These are phyloP conservation scores for Anas georgica DNA, from an alignment of 2,797 vertebrate species.

Conservation along the genomic window DNA sequence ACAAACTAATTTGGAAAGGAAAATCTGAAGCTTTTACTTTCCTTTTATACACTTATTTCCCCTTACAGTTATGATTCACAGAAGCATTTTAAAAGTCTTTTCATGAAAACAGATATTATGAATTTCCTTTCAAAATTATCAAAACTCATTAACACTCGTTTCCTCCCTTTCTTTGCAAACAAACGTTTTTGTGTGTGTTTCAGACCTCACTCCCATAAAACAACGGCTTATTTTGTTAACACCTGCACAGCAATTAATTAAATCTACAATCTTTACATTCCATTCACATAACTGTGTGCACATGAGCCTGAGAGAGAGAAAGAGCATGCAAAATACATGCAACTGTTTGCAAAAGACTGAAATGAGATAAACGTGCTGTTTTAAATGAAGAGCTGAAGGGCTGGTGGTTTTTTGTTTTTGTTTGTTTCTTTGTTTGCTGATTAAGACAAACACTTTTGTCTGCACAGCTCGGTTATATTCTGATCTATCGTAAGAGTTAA, in stretches of 20 bases:
- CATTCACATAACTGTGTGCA: neutral
- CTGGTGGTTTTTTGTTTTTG: neutral
- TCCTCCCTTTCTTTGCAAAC: neutral
- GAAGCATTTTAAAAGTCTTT: neutral
- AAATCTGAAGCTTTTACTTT: neutral
- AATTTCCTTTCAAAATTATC: neutral
- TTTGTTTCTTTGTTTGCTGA: neutral
- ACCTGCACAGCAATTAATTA: neutral
- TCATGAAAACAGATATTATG: neutral
- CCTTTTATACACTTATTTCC: neutral
- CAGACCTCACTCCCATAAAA: neutral
- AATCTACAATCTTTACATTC: neutral
- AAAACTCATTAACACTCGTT: neutral
- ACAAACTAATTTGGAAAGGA: neutral
- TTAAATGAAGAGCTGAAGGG: neutral
- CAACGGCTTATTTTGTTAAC: neutral
- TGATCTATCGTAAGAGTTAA: slow-evolving; percentile 18
- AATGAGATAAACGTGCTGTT: neutral
- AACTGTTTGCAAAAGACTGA: neutral
- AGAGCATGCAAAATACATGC: neutral
- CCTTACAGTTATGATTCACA: neutral
- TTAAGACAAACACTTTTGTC: neutral
- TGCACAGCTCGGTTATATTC: neutral
- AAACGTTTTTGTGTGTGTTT: neutral
- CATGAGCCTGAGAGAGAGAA: neutral